phyloP scores from a whole-genome alignment of 2,113 vertebrate genomes.

The Gymnogyps californianus region DNA sequence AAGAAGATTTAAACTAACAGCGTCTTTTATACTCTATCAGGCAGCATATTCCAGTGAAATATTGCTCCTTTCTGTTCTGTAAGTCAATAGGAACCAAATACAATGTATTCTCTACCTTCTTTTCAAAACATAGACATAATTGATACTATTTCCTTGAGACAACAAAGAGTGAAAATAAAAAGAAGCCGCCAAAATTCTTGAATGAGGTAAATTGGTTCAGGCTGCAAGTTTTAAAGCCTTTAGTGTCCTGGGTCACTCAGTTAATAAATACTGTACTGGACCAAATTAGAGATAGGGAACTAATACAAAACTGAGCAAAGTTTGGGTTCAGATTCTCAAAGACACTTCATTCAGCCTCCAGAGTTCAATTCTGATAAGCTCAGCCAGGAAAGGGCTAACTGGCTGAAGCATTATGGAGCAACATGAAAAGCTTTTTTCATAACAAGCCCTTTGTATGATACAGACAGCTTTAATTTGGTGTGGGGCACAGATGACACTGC shows the following conservation, averaged over 20 bases:
- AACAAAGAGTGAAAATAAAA: neutral
- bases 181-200: neutral
- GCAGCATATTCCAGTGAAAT: neutral
- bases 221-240: neutral
- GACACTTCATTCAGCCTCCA: neutral
- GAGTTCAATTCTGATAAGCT: neutral
- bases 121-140: neutral
- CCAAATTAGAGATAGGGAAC: neutral
- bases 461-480: neutral
- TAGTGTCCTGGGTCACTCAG: neutral
- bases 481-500: neutral
- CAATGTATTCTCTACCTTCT: neutral
- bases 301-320: neutral
- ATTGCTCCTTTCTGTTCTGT: neutral
- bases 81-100: neutral
- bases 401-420: neutral
- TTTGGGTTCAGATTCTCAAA: neutral
- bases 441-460: neutral
- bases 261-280: neutral
- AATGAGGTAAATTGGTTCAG: neutral
- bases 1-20: neutral
- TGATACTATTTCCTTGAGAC: neutral
- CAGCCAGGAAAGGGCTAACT: neutral
- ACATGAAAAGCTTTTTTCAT: neutral
- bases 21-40: neutral